Evolutionary conservation across 2,113 vertebrate genomes (phyloP).

Genomic region (Dasyprocta punctata): DNA sequence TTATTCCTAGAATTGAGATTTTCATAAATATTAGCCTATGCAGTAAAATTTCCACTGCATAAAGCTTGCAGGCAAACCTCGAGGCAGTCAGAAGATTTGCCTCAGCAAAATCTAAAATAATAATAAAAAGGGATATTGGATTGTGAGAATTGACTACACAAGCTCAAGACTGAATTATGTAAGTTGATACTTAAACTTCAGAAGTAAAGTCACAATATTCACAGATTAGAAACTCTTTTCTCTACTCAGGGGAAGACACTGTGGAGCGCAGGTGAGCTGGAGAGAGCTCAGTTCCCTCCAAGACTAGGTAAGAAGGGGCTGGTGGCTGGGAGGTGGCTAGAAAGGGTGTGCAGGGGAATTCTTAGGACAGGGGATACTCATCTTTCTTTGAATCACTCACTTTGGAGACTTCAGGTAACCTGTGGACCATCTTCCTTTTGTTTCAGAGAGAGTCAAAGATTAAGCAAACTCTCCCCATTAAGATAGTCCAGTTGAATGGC

Average conservation of each 20-base stretch:
- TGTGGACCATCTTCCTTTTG: neutral
- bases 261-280: neutral
- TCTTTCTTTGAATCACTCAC: neutral
- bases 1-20: constrained; percentile 50
- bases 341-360: neutral
- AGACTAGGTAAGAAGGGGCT: too few species aligned
- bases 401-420: neutral
- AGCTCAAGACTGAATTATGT: constrained; percentile 58
- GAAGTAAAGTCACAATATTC: constrained; percentile 21
- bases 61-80: constrained; percentile 67
- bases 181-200: constrained; percentile 57
- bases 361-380: neutral
- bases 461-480: neutral
- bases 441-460: neutral
- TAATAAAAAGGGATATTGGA: constrained; percentile 54
- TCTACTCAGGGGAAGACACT: neutral
- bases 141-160: constrained; percentile 41
- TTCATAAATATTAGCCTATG: constrained; percentile 69
- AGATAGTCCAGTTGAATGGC: neutral
- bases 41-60: constrained; percentile 50
- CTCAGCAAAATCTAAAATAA: constrained; percentile 75
- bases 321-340: neutral
- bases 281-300: neutral
- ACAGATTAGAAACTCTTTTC: neutral
- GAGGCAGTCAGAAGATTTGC: constrained; percentile 68